Percentiles rank a stretch among this genome's conserved stretches.
phyloP scores from a whole-genome alignment of 2,888 invertebrate genomes.

The Pachliopta kotzebuea region DNA sequence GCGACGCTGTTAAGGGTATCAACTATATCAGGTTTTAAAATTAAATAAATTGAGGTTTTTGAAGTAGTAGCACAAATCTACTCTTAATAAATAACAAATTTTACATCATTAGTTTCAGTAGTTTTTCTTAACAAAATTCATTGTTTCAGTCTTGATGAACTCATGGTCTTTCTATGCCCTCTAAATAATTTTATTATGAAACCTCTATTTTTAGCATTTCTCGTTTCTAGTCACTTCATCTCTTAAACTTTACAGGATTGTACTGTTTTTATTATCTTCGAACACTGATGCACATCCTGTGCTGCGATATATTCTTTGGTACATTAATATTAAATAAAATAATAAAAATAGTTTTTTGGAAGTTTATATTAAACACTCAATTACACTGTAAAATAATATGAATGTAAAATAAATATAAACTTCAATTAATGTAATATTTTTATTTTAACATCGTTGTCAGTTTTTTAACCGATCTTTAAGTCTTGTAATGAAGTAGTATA shows the following conservation, averaged over 20 bases:
- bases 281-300: neutral
- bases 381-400: neutral
- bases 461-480: slow-evolving; percentile 9
- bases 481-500: slow-evolving; percentile 1
- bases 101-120: neutral
- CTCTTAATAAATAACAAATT: neutral
- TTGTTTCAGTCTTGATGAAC: neutral
- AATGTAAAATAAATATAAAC: neutral
- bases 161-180: neutral
- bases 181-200: slow-evolving; percentile 14
- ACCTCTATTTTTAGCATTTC: slow-evolving; percentile 42
- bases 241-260: neutral
- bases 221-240: slow-evolving; percentile 20
- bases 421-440: neutral
- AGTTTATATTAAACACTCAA: neutral
- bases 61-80: slow-evolving; percentile 19
- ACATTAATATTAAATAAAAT: too few species aligned
- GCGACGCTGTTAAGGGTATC: too few species aligned
- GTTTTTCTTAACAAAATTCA: neutral
- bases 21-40: neutral
- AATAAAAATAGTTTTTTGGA: neutral
- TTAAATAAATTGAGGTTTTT: neutral
- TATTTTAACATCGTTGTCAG: slow-evolving; percentile 14
- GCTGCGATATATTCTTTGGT: neutral
- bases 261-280: neutral